phyloP scores from a whole-genome alignment of 2,113 vertebrate species.

The Lipophrys pholis region DNA sequence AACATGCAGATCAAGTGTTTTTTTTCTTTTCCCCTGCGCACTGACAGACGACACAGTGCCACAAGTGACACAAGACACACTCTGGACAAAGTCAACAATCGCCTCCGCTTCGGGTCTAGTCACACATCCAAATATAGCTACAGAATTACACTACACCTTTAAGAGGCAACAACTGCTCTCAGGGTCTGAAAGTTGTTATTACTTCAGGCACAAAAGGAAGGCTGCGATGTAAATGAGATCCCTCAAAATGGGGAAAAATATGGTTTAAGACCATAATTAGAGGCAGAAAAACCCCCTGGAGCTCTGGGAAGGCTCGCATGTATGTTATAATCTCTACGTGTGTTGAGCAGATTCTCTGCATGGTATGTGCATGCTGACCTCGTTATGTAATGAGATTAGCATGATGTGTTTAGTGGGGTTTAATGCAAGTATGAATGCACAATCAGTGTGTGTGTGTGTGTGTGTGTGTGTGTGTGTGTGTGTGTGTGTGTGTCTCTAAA shows the following conservation, averaged over 20 bases:
- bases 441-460: not conserved
- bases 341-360: constrained; percentile 7
- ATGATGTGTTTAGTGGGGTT: not conserved
- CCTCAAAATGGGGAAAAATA: not conserved
- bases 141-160: constrained; percentile 43
- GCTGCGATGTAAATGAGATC: constrained; percentile 31
- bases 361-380: not conserved
- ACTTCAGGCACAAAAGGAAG: constrained; percentile 10
- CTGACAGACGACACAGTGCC: constrained; percentile 38
- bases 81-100: constrained; percentile 32
- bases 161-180: constrained; percentile 35
- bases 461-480: no score
- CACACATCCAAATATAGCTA: constrained; percentile 54
- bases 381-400: no score
- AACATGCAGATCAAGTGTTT: not conserved
- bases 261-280: no score
- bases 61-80: constrained; percentile 13
- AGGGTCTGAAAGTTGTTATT: constrained; percentile 34
- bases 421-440: not conserved
- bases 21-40: constrained; percentile 7
- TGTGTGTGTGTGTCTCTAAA: no score
- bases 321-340: not conserved
- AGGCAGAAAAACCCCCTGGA: not conserved
- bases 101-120: constrained; percentile 46
- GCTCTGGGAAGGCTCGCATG: not conserved